Evolutionary conservation across 1,140 invertebrate genomes (phyloP), one percentile per base, ranked within the genome.

Genomic region (Euwallacea fornicatus): DNA sequence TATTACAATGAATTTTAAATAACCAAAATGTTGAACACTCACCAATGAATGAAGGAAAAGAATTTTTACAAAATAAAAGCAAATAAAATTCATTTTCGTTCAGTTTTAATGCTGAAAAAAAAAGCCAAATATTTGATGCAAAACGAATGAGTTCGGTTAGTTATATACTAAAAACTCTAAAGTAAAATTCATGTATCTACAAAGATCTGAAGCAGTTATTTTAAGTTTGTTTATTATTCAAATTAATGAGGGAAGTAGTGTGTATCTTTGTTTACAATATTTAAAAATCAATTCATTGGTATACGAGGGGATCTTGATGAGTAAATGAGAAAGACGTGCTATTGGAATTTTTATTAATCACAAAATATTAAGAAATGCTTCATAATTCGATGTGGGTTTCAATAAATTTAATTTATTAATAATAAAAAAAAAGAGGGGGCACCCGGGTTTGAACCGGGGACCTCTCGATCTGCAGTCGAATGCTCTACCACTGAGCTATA

Each of bases 401-500:
- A 15, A 6, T 56, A 6, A 16, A 21, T 13, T n/a, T 56, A 8
- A 13, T 3, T 61, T 33, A 6, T 2, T 61, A 61, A 41, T n/a
- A 64, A 50, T 33, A 76, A 78, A 76, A 77, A 71, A 76, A 53
- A 50, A 72, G 16, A 93, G 91, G 91, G 91, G 91, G 88, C 90
- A 92, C 89, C 91, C 91, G 91, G 91, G 89, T 90, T 93, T 92
- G 91, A 93, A 93, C 91, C 90, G 88, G 90, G 88, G 91, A 92
- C 90, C 90, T 92, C 90, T 92, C 90, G 90, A 92, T 93, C 90
- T 92, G 91, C 91, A 93, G 91, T 92, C 91, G 90, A 93, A 93
- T 92, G 91, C 91, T 93, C 90, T 93, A 92, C 91, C 91, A 91
- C 91, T 93, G 90, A 93, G 91, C 91, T 80, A 80, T 80, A 80